phyloP scores from a whole-genome alignment of 2,113 vertebrate genomes.

The Centrocercus urophasianus region DNA sequence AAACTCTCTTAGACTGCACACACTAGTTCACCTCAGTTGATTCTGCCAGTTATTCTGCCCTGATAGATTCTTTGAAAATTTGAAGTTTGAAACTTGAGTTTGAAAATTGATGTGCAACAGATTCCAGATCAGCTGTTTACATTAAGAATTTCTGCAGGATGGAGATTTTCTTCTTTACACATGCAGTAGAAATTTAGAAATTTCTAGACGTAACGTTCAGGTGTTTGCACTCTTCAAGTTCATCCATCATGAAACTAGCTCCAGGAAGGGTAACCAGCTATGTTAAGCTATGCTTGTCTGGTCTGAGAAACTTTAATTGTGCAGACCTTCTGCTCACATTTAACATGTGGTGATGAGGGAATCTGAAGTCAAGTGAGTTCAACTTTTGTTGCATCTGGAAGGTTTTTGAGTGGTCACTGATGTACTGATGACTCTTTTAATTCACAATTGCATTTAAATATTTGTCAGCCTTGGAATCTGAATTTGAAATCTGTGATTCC shows the following conservation, averaged over 20 bases:
- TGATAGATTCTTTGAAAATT: neutral
- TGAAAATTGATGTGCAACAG: neutral
- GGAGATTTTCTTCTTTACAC: neutral
- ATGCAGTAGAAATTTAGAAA: neutral
- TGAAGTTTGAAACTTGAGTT: neutral
- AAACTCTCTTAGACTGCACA: fast-evolving
- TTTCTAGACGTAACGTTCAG: neutral
- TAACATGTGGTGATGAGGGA: neutral
- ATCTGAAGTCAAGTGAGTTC: neutral
- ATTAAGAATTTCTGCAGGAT: neutral
- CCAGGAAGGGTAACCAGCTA: neutral
- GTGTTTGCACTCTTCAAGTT: neutral
- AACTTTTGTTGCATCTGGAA: neutral
- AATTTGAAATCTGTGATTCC: neutral
- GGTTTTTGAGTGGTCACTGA: neutral
- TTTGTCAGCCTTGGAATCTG: neutral
- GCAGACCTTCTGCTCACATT: neutral
- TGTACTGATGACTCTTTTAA: neutral
- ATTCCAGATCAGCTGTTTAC: neutral
- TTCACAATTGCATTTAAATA: neutral
- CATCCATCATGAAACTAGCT: neutral
- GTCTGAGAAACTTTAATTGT: neutral
- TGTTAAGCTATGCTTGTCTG: neutral
- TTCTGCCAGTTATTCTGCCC: fast-evolving
- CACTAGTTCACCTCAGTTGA: neutral